phyloP scores from a whole-genome alignment of 2,888 invertebrate species.

The Tipula unca region DNA sequence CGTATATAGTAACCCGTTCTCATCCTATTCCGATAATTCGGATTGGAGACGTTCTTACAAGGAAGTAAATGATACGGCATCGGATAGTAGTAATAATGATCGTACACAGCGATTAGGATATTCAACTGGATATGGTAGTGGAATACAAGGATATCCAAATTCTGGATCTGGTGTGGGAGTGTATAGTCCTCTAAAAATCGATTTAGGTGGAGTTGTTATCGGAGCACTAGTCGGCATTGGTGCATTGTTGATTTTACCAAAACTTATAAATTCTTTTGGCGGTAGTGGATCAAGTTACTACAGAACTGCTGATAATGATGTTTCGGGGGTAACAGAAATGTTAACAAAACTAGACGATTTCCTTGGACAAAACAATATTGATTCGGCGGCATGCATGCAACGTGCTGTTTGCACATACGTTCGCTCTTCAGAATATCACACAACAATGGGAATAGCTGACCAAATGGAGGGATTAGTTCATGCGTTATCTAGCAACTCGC shows the following conservation, averaged over 20 bases:
- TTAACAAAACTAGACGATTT: slow-evolving; percentile 57
- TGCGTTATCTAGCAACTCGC: slow-evolving; percentile 56
- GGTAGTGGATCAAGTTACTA: slow-evolving; percentile 59
- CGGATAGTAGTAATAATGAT: slow-evolving; percentile 34
- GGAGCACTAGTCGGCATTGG: slow-evolving; percentile 76
- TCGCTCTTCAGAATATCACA: slow-evolving; percentile 57
- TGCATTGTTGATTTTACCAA: slow-evolving; percentile 69
- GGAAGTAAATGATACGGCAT: slow-evolving; percentile 30
- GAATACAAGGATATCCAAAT: slow-evolving; percentile 37
- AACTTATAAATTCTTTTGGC: slow-evolving; percentile 62
- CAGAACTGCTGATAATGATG: slow-evolving; percentile 54
- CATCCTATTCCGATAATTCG: slow-evolving; percentile 26
- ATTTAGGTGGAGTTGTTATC: slow-evolving; percentile 70
- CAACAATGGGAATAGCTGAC: slow-evolving; percentile 52
- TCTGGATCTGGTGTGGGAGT: slow-evolving; percentile 46
- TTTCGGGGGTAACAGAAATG: slow-evolving; percentile 53
- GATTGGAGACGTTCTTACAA: slow-evolving; percentile 36
- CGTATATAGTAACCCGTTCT: not conserved
- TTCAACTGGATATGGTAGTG: slow-evolving; percentile 38
- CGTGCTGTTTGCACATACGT: slow-evolving; percentile 63
- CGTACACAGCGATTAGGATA: slow-evolving; percentile 39
- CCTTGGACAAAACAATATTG: slow-evolving; percentile 59
- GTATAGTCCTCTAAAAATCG: slow-evolving; percentile 69
- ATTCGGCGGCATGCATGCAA: slow-evolving; percentile 63
- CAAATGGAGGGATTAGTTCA: slow-evolving; percentile 55